Base-by-base conservation (phyloP, 2,888 invertebrate species). In the Helobdella robusta region DNA sequence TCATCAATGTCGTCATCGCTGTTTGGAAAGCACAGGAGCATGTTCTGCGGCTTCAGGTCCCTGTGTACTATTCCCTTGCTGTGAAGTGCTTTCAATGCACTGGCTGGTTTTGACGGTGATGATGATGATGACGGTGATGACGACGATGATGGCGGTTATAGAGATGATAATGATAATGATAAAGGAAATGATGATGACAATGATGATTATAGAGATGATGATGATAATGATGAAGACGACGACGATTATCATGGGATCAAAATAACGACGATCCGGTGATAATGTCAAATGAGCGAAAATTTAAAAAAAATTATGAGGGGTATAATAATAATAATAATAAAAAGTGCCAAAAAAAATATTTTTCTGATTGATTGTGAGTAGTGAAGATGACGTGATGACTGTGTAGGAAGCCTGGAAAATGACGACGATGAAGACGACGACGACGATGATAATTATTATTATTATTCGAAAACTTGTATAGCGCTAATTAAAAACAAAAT, bases 1-100 rank as follows among this genome's bases (percentile, higher is more conserved):
- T n/a, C n/a, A n/a, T n/a, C n/a, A n/a, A n/a, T n/a, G 30, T 3
- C n/a, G 56, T 56, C 56, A n/a, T 56, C 56, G 8, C 32, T 56
- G 28, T n/a, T 25, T 36, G 83, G 83, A 80, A 92, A 90, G 75
- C 92, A 91, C 71, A 99, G 84, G 69, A 99, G 83, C 77, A 99
- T 97, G 82, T 99, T 99, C 83, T 98, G 98, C 60, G 98, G 98
- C 81, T 99, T 99, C 77, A 99, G 85, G 83, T 99, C 98, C 74
- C 98, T 85, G 81, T 99, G 98, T 68, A 99, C 93, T 76, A 99
- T 93, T 73, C 93, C 97, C 83, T 95, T 97, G 72, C 88, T 89
- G 82, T 93, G 89, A 72, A 99, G 84, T 60, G 97, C 95, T 78
- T 89, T 88, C 91, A 99, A 92, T 68, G 98, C 97, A 75, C 89